These are phyloP conservation scores for Drosophila fuyamai DNA, from an alignment of 1,140 invertebrate genomes.

Conservation along the genomic window DNA sequence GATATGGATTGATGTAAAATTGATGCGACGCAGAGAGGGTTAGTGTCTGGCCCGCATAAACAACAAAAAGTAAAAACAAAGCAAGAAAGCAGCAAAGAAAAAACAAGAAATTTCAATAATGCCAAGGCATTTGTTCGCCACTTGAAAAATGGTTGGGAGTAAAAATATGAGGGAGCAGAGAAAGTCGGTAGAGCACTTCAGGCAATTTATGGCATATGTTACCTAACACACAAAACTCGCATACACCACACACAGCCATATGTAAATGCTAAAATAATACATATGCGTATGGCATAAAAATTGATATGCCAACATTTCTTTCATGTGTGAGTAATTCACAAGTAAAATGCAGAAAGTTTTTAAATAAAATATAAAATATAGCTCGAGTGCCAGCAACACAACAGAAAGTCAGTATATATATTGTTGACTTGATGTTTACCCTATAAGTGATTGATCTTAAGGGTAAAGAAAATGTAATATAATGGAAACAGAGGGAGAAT, in stretches of 20 bases:
- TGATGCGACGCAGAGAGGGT: constrained; percentile 75
- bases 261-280: constrained; percentile 81
- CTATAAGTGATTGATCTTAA: constrained; percentile 26
- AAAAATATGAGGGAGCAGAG: constrained; percentile 33
- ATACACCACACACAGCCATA: constrained; percentile 29
- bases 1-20: constrained; percentile 79
- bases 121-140: constrained; percentile 63
- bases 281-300: constrained; percentile 78
- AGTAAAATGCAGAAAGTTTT: constrained; percentile 78
- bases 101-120: constrained; percentile 77
- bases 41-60: constrained; percentile 81
- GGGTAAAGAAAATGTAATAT: background rate
- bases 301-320: constrained; percentile 79
- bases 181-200: constrained; percentile 69
- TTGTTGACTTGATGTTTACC: constrained; percentile 34
- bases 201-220: constrained; percentile 83
- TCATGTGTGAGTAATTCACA: constrained; percentile 81
- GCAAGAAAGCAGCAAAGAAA: constrained; percentile 29
- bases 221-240: constrained; percentile 54
- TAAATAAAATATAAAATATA: constrained; percentile 78
- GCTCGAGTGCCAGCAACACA: constrained; percentile 22
- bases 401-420: background rate
- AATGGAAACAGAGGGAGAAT: background rate
- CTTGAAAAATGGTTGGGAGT: constrained; percentile 44
- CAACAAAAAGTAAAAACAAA: constrained; percentile 51